Conservation (phyloP, 2,113 vertebrate species). For the Oreocharis arfaki region DNA sequence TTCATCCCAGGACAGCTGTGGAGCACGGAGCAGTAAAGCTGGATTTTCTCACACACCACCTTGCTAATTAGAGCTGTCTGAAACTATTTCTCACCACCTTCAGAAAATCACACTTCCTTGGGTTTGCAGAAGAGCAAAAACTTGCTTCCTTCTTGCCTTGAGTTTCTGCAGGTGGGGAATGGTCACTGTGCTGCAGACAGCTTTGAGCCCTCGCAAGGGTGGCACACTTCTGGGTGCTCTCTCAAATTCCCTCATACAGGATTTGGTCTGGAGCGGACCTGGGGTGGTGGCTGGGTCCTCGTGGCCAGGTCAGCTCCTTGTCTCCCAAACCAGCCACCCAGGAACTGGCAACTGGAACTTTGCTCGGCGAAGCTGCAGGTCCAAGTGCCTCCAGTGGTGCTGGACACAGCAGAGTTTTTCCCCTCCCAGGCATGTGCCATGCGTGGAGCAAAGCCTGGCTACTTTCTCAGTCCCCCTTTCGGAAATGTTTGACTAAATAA, state of each 20-base stretch:
- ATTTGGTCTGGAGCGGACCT: not conserved
- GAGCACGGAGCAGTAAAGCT: not conserved
- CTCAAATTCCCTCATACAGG: not conserved
- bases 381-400: not conserved
- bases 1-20: conserved; percentile 13
- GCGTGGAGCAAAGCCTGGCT: not conserved
- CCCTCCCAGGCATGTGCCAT: not conserved
- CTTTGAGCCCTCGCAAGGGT: fast-evolving
- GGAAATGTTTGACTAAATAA: not conserved
- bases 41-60: not conserved
- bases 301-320: not conserved
- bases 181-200: not conserved
- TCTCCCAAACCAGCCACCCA: not conserved
- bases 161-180: not conserved
- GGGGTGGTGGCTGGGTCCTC: not conserved
- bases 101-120: conserved; percentile 50
- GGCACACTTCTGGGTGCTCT: not conserved
- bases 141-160: not conserved
- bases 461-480: not conserved
- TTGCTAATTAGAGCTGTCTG: conserved; percentile 41
- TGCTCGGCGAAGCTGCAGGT: fast-evolving
- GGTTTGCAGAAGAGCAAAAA: not conserved
- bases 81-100: conserved; percentile 54
- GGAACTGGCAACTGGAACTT: not conserved
- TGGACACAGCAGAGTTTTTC: fast-evolving